A percentile compares a stretch with the other conserved stretches of the same genome.
Conservation (phyloP, 2,113 vertebrate species). For the Castor canadensis region DNA sequence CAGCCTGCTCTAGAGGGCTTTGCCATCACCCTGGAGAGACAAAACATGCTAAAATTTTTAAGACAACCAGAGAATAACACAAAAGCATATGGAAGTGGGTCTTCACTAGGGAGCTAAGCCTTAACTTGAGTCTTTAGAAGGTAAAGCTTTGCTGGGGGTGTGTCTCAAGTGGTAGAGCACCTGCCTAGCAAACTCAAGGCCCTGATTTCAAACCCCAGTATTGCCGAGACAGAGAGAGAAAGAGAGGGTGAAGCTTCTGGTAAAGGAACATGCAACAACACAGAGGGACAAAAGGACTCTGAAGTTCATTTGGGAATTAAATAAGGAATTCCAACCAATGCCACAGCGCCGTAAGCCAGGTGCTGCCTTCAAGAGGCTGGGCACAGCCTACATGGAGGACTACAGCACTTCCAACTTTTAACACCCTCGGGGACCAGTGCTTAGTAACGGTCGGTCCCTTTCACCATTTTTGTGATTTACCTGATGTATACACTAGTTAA, state of each 20-base stretch:
- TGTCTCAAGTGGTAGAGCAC: too few species aligned
- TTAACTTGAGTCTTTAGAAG: neutral
- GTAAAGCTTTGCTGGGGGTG: too few species aligned
- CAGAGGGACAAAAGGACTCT: neutral
- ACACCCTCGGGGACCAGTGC: too few species aligned
- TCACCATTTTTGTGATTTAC: neutral
- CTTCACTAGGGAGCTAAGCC: neutral
- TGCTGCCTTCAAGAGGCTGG: neutral
- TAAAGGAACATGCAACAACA: neutral
- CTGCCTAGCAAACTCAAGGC: too few species aligned
- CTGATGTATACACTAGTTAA: neutral
- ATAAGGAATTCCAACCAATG: neutral
- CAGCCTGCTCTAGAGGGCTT: neutral
- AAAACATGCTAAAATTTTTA: neutral
- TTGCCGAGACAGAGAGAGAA: too few species aligned
- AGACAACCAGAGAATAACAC: neutral
- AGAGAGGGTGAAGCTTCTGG: neutral
- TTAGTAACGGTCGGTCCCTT: neutral
- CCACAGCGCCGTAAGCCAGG: rapidly evolving
- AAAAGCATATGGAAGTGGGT: neutral
- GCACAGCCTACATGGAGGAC: rapidly evolving
- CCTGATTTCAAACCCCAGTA: too few species aligned
- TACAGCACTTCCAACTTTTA: too few species aligned
- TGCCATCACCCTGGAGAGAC: neutral
- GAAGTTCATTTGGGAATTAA: neutral